These are phyloP conservation scores for Lasioglossum zephyrum DNA, from an alignment of 2,888 invertebrate genomes.

Conservation along the genomic window DNA sequence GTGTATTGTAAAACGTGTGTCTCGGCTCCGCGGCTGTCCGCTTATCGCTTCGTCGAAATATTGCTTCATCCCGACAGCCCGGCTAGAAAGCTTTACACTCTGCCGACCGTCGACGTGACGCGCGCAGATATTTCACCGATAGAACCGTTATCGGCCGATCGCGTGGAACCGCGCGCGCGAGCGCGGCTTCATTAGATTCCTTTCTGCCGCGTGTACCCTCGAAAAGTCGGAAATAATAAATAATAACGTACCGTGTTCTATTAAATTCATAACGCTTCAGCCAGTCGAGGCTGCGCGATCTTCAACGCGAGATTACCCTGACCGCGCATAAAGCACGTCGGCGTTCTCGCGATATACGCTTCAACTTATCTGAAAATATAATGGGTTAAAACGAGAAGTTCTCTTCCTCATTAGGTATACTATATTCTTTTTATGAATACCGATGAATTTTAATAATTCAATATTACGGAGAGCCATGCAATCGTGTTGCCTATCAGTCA, in stretches of 20 bases:
- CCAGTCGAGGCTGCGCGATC: background rate
- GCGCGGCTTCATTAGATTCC: conserved; percentile 20
- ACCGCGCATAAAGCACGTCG: background rate
- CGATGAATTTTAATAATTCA: background rate
- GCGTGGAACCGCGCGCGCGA: background rate
- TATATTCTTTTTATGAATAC: background rate
- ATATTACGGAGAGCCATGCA: no score
- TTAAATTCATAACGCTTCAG: background rate
- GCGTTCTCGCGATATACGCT: background rate
- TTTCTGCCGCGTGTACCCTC: background rate
- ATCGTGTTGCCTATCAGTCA: background rate
- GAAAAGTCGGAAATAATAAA: conserved; percentile 10
- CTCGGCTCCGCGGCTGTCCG: background rate
- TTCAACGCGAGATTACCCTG: background rate
- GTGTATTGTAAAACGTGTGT: conserved; percentile 34
- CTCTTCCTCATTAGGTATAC: background rate
- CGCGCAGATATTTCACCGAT: background rate
- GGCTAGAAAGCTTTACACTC: conserved; percentile 8
- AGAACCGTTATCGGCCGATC: conserved; percentile 23
- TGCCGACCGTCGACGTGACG: background rate
- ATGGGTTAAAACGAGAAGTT: background rate
- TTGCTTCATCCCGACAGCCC: conserved; percentile 13
- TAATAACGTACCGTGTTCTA: background rate
- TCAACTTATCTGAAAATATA: background rate
- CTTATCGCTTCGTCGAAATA: background rate